Percentiles rank a stretch among this genome's conserved stretches.
These are phyloP conservation scores for Hemicrepidius hirtus DNA, from an alignment of 2,888 invertebrate species.

Conservation along the genomic window DNA sequence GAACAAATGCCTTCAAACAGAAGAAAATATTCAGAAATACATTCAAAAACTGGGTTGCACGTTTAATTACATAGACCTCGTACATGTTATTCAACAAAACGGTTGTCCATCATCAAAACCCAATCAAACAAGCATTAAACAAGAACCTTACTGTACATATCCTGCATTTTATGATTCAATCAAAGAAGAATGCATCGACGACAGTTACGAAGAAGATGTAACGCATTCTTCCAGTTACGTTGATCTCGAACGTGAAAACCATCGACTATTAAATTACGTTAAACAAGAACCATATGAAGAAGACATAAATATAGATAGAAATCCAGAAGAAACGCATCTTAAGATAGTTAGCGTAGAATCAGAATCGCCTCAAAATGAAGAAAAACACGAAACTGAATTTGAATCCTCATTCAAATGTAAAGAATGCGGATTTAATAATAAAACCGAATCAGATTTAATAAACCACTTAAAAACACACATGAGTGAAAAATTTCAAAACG, in stretches of 20 bases:
- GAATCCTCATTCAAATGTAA: constrained; percentile 9
- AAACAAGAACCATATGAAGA: neutral
- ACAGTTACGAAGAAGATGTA: constrained; percentile 30
- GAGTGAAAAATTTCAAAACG: neutral
- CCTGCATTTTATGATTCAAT: neutral
- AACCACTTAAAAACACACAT: constrained; percentile 17
- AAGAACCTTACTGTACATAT: constrained; percentile 1
- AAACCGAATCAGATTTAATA: constrained; percentile 1
- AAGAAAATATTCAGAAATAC: constrained; percentile 17
- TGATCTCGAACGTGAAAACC: constrained; percentile 11
- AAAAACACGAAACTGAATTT: too few species aligned
- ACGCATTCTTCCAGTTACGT: neutral
- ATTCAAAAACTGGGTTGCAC: constrained; percentile 24
- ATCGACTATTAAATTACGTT: neutral
- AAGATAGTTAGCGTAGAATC: constrained; percentile 23
- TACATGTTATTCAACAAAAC: constrained; percentile 38
- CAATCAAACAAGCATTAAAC: constrained; percentile 17
- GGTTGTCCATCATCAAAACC: too few species aligned
- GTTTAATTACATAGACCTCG: constrained; percentile 25
- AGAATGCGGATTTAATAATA: neutral
- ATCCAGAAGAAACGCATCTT: neutral
- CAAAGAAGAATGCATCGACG: constrained; percentile 26
- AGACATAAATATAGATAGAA: too few species aligned
- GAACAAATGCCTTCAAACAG: constrained; percentile 32
- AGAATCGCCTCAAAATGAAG: too few species aligned